These are phyloP conservation scores for Aphodius granarius DNA, from an alignment of 2,888 invertebrate genomes.

Conservation along the genomic window DNA sequence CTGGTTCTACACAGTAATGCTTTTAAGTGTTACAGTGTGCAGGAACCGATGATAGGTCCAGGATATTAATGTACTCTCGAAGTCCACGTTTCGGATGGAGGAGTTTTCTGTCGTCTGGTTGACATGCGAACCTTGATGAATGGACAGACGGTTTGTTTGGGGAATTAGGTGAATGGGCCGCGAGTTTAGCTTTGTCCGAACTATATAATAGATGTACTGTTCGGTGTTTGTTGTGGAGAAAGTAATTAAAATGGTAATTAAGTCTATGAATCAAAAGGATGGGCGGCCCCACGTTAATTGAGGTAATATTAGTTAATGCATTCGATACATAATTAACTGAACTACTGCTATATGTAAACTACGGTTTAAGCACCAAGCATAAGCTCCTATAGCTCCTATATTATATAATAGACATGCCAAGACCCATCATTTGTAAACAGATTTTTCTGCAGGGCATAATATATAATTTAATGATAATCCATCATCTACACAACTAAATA, in stretches of 20 bases:
- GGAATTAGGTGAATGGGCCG: neutral
- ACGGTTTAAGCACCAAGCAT: no score
- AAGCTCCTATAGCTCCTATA: no score
- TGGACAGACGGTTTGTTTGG: neutral
- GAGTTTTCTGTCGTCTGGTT: neutral
- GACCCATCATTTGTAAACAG: no score
- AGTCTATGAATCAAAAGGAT: neutral
- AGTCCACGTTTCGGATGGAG: neutral
- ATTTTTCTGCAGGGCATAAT: no score
- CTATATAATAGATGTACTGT: neutral
- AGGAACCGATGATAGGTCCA: neutral
- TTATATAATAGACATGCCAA: no score
- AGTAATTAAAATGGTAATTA: neutral
- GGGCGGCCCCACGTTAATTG: neutral
- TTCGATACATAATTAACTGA: no score
- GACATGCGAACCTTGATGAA: neutral
- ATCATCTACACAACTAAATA: no score
- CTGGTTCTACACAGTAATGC: neutral
- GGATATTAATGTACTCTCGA: neutral
- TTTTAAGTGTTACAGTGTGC: neutral
- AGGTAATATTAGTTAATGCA: neutral
- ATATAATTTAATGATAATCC: no score
- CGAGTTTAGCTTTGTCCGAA: neutral
- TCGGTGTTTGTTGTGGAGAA: neutral
- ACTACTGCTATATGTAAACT: neutral